Percentiles rank a stretch among this genome's conserved stretches.
These are phyloP conservation scores for Actinostola sp. DNA, from an alignment of 92 coral and sea anemone species.

Conservation along the genomic window DNA sequence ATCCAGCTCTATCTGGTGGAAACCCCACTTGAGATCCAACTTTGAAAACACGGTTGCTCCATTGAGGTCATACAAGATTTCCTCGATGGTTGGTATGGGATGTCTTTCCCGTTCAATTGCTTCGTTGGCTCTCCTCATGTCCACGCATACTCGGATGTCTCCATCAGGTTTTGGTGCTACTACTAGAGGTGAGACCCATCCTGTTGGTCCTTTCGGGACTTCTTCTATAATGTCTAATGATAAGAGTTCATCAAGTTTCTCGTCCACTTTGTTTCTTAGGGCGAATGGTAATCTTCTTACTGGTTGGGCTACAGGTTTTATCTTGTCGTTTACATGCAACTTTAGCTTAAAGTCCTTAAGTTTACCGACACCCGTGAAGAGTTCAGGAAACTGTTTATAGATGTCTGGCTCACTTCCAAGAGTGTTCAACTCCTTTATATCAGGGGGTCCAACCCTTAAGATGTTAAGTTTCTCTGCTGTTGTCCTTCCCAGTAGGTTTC, in stretches of 20 bases:
- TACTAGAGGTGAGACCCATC: conserved; percentile 1
- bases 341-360: conserved; percentile 16
- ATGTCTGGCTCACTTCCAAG: no score
- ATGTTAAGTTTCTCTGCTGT: conserved; percentile 56
- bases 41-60: conserved; percentile 2
- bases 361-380: conserved; percentile 10
- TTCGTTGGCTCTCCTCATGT: conserved; percentile 15
- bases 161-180: conserved; percentile 9
- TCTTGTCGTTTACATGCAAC: not conserved
- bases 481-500: conserved; percentile 41
- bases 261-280: conserved; percentile 1
- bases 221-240: conserved; percentile 1
- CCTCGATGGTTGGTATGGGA: conserved; percentile 14
- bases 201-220: conserved; percentile 13
- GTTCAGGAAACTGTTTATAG: not conserved
- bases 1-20: conserved; percentile 7
- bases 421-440: not conserved
- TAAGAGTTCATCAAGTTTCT: conserved; percentile 18
- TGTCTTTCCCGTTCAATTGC: conserved; percentile 5
- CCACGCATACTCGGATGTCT: not conserved
- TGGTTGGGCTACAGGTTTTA: conserved; percentile 18
- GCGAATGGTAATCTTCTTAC: not conserved
- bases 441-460: conserved; percentile 40
- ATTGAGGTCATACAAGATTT: conserved; percentile 5
- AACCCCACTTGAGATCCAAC: conserved; percentile 13